These are phyloP conservation scores for Lutjanus argentimaculatus DNA, from an alignment of 2,797 vertebrate species.

Conservation along the genomic window DNA sequence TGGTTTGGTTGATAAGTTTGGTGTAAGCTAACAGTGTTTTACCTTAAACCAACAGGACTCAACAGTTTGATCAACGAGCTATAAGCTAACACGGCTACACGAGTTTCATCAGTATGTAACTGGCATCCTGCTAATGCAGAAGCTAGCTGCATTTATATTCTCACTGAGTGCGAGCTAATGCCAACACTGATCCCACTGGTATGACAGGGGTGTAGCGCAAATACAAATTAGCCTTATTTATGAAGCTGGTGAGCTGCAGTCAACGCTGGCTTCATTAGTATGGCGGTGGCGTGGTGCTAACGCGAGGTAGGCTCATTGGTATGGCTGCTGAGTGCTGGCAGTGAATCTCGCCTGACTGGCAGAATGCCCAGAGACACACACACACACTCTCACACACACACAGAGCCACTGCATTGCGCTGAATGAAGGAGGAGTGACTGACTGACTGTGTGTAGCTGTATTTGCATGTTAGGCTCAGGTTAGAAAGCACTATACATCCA, in stretches of 20 bases:
- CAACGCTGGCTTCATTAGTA: conserved; percentile 64
- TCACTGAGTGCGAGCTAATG: conserved; percentile 4
- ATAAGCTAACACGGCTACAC: too few relatives aligned
- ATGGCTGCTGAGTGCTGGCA: conserved; percentile 69
- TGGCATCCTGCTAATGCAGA: conserved; percentile 10
- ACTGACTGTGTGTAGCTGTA: conserved; percentile 38
- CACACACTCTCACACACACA: conserved; percentile 7
- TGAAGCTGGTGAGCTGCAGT: conserved; percentile 51
- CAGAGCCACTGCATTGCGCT: conserved; percentile 72
- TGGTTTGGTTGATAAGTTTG: too few relatives aligned
- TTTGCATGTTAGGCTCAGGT: conserved; percentile 54
- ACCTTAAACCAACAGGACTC: too few relatives aligned
- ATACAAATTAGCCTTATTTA: conserved; percentile 53
- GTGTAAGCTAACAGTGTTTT: too few relatives aligned
- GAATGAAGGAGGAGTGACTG: conserved; percentile 60
- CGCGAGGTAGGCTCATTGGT: conserved; percentile 68
- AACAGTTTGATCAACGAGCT: too few relatives aligned
- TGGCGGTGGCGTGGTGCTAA: conserved; percentile 52
- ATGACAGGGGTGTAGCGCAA: not conserved
- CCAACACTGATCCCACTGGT: conserved; percentile 12
- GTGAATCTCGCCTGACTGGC: conserved; percentile 74
- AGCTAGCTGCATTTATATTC: conserved; percentile 45
- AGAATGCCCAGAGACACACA: conserved; percentile 50
- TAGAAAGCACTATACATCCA: conserved; percentile 21
- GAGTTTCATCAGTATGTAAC: conserved; percentile 16